A percentile compares a stretch with the other conserved stretches of the same genome.
These are phyloP conservation scores for Hemibagrus wyckioides DNA, from an alignment of 2,113 vertebrate genomes.

Conservation along the genomic window DNA sequence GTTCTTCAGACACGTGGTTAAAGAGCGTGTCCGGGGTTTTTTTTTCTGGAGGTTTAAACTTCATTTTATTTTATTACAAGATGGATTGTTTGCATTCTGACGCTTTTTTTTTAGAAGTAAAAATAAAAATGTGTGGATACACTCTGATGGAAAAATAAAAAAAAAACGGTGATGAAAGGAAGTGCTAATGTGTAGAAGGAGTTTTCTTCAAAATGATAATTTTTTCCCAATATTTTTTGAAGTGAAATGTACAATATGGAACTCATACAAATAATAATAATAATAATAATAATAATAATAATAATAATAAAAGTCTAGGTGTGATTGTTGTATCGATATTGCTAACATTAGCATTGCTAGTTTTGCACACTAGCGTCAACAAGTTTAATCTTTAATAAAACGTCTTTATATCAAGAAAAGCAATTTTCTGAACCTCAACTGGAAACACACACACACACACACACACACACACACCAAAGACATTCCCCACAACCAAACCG, in stretches of 20 bases:
- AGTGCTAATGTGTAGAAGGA: background rate
- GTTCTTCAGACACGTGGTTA: background rate
- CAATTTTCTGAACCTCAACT: slow-evolving; percentile 37
- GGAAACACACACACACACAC: background rate
- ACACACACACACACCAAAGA: slow-evolving; percentile 28
- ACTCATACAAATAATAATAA: background rate
- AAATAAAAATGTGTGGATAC: too few relatives aligned
- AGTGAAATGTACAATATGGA: background rate
- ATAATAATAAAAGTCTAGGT: background rate
- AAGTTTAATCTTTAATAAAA: slow-evolving; percentile 61
- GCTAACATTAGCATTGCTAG: background rate
- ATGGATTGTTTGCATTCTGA: background rate
- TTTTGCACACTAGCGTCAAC: background rate
- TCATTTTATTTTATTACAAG: background rate
- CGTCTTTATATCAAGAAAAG: slow-evolving; percentile 51
- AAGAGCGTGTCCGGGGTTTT: background rate
- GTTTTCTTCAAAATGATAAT: background rate
- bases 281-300: too few relatives aligned
- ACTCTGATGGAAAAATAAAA: too few relatives aligned
- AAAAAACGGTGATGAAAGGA: background rate
- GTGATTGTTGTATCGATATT: background rate
- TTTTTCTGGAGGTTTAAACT: background rate
- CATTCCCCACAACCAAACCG: slow-evolving; percentile 62
- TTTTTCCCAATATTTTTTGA: background rate
- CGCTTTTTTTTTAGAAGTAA: too few relatives aligned